These are phyloP conservation scores for Chloropsis hardwickii DNA, from an alignment of 2,113 vertebrate genomes.

Conservation along the genomic window DNA sequence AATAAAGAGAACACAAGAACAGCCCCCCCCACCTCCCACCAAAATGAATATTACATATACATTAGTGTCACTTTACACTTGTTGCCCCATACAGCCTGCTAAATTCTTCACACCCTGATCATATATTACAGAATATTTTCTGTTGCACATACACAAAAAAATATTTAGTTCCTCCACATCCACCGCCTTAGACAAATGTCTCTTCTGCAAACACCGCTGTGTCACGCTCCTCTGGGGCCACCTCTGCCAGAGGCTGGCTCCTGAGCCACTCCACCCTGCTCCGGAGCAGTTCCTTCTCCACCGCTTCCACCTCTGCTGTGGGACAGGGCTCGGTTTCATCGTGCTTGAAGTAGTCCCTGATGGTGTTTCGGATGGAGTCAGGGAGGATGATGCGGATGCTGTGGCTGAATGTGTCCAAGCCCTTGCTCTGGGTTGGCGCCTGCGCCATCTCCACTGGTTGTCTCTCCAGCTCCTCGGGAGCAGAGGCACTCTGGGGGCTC, in stretches of 20 bases:
- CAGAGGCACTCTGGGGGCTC: neutral
- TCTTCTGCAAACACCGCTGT: slow-evolving; percentile 14
- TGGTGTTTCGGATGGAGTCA: slow-evolving; percentile 59
- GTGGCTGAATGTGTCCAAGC: slow-evolving; percentile 47
- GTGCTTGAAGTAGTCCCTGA: slow-evolving; percentile 71
- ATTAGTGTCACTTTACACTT: neutral
- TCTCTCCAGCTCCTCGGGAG: neutral
- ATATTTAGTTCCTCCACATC: neutral
- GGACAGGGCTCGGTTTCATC: neutral
- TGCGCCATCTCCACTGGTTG: neutral
- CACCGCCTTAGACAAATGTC: slow-evolving; percentile 52
- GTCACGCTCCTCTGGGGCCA: neutral
- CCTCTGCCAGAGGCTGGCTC: neutral
- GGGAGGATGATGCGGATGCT: slow-evolving; percentile 75
- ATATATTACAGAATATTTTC: slow-evolving; percentile 25
- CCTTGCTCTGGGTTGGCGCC: slow-evolving; percentile 9
- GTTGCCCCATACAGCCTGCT: neutral
- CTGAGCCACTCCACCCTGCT: slow-evolving; percentile 55
- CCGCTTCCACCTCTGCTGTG: neutral
- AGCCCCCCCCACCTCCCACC: fast-evolving
- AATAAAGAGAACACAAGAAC: neutral
- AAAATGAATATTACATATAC: neutral
- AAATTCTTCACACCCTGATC: slow-evolving; percentile 12
- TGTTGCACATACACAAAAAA: neutral
- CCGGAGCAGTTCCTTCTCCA: slow-evolving; percentile 60